phyloP scores from a whole-genome alignment of 2,113 vertebrate genomes.

The Eira barbara region DNA sequence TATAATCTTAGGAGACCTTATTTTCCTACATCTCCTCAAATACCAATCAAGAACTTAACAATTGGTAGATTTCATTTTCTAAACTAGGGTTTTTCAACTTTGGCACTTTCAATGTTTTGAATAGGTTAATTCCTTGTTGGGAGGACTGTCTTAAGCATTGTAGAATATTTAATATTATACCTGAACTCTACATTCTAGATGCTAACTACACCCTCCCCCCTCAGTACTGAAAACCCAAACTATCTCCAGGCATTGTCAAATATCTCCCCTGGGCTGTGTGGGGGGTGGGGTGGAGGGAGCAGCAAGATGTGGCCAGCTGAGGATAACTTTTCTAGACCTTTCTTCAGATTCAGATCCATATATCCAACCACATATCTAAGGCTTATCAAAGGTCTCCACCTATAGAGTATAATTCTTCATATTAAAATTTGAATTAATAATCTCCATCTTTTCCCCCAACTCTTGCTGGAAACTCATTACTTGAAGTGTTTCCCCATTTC shows the following conservation, averaged over 20 bases:
- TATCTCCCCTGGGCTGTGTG: too few species aligned
- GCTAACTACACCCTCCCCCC: background rate
- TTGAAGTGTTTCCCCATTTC: background rate
- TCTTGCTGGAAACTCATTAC: background rate
- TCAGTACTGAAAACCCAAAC: background rate
- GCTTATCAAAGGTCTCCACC: background rate
- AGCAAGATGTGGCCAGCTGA: background rate
- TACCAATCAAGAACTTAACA: background rate
- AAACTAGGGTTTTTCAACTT: background rate
- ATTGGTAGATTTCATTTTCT: too few species aligned
- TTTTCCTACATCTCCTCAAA: background rate
- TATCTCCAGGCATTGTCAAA: background rate
- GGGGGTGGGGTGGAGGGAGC: too few species aligned
- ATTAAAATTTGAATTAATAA: background rate
- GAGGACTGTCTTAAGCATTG: fast-evolving
- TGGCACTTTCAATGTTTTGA: background rate
- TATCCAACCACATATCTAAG: background rate
- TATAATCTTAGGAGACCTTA: background rate
- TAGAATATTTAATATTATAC: background rate
- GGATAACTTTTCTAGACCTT: background rate
- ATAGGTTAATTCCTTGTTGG: background rate
- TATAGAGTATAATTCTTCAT: background rate
- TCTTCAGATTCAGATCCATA: background rate
- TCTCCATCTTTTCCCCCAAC: background rate
- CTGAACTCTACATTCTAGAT: background rate